These are phyloP conservation scores for Lepidurus arcticus DNA, from an alignment of 1,140 invertebrate genomes.

Conservation along the genomic window DNA sequence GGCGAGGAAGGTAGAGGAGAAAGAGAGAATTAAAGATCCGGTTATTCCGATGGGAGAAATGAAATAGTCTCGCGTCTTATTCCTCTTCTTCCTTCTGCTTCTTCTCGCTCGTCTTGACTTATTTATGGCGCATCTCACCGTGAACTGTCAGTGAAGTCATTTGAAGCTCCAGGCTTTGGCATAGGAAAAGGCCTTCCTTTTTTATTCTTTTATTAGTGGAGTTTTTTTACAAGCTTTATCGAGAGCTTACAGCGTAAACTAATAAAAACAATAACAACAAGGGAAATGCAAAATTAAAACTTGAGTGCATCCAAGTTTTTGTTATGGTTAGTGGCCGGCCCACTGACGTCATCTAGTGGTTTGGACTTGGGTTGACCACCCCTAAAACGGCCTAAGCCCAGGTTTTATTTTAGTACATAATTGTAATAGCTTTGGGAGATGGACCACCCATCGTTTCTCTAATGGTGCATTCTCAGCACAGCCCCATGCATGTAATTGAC, in stretches of 20 bases:
- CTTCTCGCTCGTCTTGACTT: not conserved
- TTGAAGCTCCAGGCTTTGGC: not conserved
- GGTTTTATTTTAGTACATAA: not conserved
- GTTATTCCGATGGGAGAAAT: slow-evolving; percentile 11
- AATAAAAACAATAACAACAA: not conserved
- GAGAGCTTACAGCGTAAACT: not conserved
- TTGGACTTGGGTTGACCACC: too few species aligned
- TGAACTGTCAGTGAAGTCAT: slow-evolving; percentile 18
- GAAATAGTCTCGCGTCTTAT: not conserved
- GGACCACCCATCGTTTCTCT: not conserved
- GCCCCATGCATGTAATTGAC: slow-evolving; percentile 2
- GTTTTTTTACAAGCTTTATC: not conserved
- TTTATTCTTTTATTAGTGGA: not conserved
- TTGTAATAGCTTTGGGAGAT: not conserved
- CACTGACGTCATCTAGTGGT: too few species aligned
- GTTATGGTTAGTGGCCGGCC: too few species aligned
- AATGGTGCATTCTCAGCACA: not conserved
- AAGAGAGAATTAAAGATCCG: not conserved
- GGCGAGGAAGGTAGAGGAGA: not conserved
- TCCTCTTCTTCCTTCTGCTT: not conserved
- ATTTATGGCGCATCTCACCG: slow-evolving; percentile 18
- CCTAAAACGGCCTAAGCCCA: too few species aligned
- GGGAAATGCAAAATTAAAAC: too few species aligned
- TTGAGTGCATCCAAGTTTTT: too few species aligned
- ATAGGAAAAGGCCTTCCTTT: not conserved